A percentile compares a stretch with the other conserved stretches of the same genome.
Conservation (phyloP, 2,797 vertebrate species). For the Danio choprae region DNA sequence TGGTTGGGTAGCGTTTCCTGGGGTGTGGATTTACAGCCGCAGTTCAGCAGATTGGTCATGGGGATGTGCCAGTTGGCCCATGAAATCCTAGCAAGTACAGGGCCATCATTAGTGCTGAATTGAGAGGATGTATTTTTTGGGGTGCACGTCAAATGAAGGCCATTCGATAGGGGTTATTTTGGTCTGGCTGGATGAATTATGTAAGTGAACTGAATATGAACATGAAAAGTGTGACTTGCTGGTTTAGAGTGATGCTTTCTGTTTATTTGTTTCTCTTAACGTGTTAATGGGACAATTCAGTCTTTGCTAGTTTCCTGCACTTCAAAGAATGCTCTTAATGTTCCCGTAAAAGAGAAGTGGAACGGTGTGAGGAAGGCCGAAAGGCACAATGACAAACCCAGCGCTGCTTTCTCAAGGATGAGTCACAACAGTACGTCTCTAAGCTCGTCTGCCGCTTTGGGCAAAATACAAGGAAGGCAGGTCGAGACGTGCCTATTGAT, state of each 20-base stretch:
- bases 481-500: constrained; percentile 76
- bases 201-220: neutral
- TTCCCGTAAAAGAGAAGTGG: constrained; percentile 33
- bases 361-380: constrained; percentile 2
- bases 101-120: constrained; percentile 15
- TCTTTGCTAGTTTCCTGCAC: constrained; percentile 25
- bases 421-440: constrained; percentile 24
- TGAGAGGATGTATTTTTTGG: neutral
- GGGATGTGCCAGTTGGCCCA: constrained; percentile 66
- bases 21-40: constrained; percentile 79
- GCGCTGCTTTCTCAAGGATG: constrained; percentile 23
- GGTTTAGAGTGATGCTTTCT: neutral
- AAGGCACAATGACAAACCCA: constrained; percentile 21
- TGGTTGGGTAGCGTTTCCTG: constrained; percentile 72
- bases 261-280: neutral
- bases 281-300: constrained; percentile 47
- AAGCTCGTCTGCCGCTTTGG: constrained; percentile 64
- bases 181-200: constrained; percentile 6
- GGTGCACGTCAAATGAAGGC: neutral
- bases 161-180: constrained; percentile 4
- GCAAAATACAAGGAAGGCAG: constrained; percentile 58
- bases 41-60: constrained; percentile 74
- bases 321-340: constrained; percentile 28
- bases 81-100: constrained; percentile 17
- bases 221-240: neutral